phyloP scores from a whole-genome alignment of 2,888 invertebrate genomes.

The Ophion ellenae region DNA sequence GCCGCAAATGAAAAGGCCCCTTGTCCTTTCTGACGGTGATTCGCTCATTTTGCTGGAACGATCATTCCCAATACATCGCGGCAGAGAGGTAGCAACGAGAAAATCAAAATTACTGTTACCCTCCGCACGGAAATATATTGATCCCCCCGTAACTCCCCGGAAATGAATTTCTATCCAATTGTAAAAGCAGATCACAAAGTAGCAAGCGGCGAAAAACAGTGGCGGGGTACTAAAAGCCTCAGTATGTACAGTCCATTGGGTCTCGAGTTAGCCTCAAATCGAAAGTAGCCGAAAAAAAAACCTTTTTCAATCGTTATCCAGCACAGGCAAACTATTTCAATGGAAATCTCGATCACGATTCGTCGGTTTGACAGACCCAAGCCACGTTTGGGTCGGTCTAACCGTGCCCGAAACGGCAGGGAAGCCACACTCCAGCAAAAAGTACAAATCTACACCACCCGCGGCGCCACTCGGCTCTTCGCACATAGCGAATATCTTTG shows the following conservation, averaged over 20 bases:
- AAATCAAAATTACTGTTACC: neutral
- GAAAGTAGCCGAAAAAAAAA: neutral
- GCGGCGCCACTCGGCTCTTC: conserved; percentile 4
- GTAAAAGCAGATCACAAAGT: neutral
- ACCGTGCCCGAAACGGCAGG: neutral
- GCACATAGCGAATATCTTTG: conserved; percentile 3
- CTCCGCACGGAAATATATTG: neutral
- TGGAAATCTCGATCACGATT: neutral
- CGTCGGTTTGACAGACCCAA: neutral
- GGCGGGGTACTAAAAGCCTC: neutral
- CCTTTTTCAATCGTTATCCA: neutral
- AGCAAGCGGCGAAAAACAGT: neutral
- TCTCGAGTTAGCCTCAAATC: neutral
- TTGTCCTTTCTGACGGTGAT: neutral
- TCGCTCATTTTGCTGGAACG: neutral
- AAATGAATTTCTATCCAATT: neutral
- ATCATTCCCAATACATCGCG: neutral
- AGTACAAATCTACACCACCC: conserved; percentile 25
- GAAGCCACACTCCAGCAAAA: conserved; percentile 4
- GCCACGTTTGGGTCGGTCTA: no score
- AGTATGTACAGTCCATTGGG: neutral
- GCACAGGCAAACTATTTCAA: neutral
- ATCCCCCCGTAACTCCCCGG: neutral
- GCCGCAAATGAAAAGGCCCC: neutral
- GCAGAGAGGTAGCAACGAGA: neutral